Conservation (phyloP, 2,113 vertebrate genomes). For the Serinus canaria region DNA sequence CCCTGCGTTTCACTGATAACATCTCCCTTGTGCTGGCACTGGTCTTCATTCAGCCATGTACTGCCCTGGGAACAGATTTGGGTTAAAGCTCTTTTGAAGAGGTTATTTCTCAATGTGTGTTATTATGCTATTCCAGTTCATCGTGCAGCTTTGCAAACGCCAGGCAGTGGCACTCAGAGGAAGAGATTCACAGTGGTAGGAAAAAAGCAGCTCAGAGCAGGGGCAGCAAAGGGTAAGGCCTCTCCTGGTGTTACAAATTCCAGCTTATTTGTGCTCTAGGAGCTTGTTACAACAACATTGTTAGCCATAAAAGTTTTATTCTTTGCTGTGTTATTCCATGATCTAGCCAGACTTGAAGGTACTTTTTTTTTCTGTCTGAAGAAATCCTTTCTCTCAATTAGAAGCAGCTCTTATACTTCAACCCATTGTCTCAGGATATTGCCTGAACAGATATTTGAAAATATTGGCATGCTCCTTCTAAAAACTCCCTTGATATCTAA, state of each 20-base stretch:
- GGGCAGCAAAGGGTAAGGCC: not conserved
- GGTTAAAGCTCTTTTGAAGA: constrained; percentile 10
- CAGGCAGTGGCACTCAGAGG: not conserved
- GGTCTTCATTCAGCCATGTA: not conserved
- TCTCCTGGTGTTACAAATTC: not conserved
- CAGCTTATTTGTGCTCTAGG: not conserved
- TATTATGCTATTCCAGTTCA: constrained; percentile 1
- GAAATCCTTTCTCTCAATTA: not conserved
- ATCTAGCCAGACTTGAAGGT: not conserved
- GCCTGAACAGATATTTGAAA: not conserved
- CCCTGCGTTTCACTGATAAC: not conserved
- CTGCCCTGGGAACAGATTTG: not conserved
- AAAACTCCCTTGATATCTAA: not conserved
- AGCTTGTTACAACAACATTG: not conserved
- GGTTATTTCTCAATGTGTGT: constrained; percentile 11
- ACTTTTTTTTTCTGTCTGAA: not conserved
- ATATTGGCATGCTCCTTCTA: not conserved
- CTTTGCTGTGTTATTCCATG: not conserved
- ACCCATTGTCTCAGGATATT: not conserved
- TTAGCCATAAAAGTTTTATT: not conserved
- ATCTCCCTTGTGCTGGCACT: not conserved
- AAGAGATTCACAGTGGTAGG: not conserved
- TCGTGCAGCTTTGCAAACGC: not conserved
- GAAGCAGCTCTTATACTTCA: not conserved
- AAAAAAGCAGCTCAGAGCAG: not conserved